Evolutionary conservation across 2,888 invertebrate genomes (phyloP).

Genomic region (Habrosyne pyritoides): DNA sequence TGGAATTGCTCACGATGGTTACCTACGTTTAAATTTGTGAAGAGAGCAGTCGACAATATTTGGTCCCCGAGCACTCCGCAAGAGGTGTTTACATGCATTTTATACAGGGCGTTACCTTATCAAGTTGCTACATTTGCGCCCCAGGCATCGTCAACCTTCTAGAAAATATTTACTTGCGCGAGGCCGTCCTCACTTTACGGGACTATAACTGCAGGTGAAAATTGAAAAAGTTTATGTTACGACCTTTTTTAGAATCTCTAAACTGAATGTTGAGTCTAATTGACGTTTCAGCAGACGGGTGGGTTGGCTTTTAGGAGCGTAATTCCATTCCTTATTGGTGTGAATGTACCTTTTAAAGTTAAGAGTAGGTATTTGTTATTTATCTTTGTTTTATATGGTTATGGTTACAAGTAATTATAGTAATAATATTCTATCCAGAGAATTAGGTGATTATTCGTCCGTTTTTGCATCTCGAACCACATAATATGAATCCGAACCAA

Average conservation of each 20-base stretch:
- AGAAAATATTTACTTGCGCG: constrained; percentile 66
- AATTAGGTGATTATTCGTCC: too few species aligned
- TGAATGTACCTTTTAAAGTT: background rate
- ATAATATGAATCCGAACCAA: too few species aligned
- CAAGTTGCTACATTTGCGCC: constrained; percentile 69
- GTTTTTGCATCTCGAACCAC: too few species aligned
- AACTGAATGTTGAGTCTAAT: constrained; percentile 68
- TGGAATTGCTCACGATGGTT: background rate
- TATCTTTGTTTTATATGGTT: too few species aligned
- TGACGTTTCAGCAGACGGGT: constrained; percentile 27
- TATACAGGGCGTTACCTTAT: constrained; percentile 66
- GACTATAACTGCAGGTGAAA: constrained; percentile 78
- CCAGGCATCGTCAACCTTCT: constrained; percentile 72
- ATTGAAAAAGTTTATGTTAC: constrained; percentile 82
- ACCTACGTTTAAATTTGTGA: constrained; percentile 48
- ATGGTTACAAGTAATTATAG: too few species aligned
- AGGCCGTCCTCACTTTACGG: constrained; percentile 67
- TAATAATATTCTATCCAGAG: too few species aligned
- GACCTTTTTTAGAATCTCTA: constrained; percentile 68
- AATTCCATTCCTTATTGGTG: constrained; percentile 2
- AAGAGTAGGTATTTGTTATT: background rate
- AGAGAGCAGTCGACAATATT: constrained; percentile 61
- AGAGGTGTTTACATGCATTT: constrained; percentile 79
- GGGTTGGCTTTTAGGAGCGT: constrained; percentile 7
- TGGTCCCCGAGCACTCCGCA: constrained; percentile 54